Percentiles rank a stretch among this genome's conserved stretches.
Conservation (phyloP, 2,888 invertebrate species). For the Agrenia bidenticulata region DNA sequence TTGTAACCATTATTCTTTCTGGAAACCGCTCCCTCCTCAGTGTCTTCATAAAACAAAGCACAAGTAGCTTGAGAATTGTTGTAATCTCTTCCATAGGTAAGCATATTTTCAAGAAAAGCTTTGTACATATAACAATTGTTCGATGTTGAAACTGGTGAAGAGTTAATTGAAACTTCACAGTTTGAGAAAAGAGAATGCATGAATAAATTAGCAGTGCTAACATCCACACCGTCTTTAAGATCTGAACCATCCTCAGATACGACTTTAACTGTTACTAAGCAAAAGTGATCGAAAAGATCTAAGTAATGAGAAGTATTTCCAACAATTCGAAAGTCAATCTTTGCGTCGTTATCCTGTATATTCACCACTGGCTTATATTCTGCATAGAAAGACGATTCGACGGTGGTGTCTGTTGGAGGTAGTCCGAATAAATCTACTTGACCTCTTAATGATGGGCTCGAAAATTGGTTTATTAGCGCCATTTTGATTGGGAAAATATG, state of each 20-base stretch:
- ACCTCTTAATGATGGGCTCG: slow-evolving; percentile 22
- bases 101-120: slow-evolving; percentile 22
- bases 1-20: slow-evolving; percentile 25
- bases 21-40: background rate
- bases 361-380: slow-evolving; percentile 44
- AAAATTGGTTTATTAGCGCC: slow-evolving; percentile 26
- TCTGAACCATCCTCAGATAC: slow-evolving; percentile 10
- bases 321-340: slow-evolving; percentile 38
- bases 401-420: slow-evolving; percentile 35
- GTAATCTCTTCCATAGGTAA: slow-evolving; percentile 19
- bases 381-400: slow-evolving; percentile 32
- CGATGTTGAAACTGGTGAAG: slow-evolving; percentile 14
- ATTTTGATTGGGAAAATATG: slow-evolving; percentile 31
- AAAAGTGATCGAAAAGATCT: slow-evolving; percentile 30
- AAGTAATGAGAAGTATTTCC: slow-evolving; percentile 29
- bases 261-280: slow-evolving; percentile 22
- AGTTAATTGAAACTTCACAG: slow-evolving; percentile 25
- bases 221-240: slow-evolving; percentile 8
- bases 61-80: slow-evolving; percentile 21
- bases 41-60: slow-evolving; percentile 31
- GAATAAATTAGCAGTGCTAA: slow-evolving; percentile 17
- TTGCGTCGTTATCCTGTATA: slow-evolving; percentile 29
- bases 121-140: slow-evolving; percentile 29
- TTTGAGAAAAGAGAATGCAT: slow-evolving; percentile 29
- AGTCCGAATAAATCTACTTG: slow-evolving; percentile 34